Evolutionary conservation across 2,888 invertebrate species (phyloP).

Genomic region (Drosophila cognata): DNA sequence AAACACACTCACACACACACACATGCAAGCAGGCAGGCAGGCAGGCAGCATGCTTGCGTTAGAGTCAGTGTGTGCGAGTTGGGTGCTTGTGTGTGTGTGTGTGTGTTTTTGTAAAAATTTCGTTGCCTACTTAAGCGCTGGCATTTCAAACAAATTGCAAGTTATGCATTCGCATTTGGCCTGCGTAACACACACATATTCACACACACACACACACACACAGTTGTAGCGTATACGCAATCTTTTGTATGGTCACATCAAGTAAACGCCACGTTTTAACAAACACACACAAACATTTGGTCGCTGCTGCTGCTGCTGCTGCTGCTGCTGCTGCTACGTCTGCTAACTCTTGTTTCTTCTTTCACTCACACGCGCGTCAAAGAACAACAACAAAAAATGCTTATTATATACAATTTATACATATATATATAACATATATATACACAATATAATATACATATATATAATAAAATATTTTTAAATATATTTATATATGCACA

Average conservation of each 20-base stretch:
- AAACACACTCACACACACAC: constrained; percentile 39
- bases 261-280: constrained; percentile 77
- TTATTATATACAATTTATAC: background rate
- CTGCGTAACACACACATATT: constrained; percentile 61
- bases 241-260: constrained; percentile 58
- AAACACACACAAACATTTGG: constrained; percentile 36
- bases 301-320: background rate
- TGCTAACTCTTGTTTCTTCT: constrained; percentile 13
- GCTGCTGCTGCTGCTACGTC: background rate
- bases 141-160: constrained; percentile 65
- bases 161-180: constrained; percentile 48
- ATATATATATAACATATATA: background rate
- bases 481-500: background rate
- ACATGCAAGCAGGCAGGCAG: constrained; percentile 9
- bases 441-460: background rate
- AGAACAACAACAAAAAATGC: constrained; percentile 40
- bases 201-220: constrained; percentile 40
- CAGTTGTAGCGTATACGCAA: constrained; percentile 74
- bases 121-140: constrained; percentile 69
- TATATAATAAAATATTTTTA: constrained; percentile 1
- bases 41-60: constrained; percentile 8
- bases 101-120: constrained; percentile 50
- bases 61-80: constrained; percentile 6
- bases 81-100: background rate
- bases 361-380: constrained; percentile 35